Conservation (phyloP, 2,888 invertebrate genomes). For the Platycheirus rosarum region DNA sequence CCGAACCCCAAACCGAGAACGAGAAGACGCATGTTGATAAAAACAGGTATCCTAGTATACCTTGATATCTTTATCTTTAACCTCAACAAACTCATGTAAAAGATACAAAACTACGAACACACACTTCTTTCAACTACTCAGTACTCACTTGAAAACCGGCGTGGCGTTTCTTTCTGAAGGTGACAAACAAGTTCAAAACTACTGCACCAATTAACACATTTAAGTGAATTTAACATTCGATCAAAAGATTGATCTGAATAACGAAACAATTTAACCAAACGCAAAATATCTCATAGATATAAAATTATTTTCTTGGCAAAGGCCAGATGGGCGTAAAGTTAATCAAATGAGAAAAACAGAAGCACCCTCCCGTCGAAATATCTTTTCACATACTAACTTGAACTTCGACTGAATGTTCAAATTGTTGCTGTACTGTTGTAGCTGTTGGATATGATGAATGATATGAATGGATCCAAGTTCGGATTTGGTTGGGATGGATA, state of each 20-base stretch:
- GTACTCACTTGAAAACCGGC: background rate
- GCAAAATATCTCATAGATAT: no score
- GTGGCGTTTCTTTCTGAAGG: conserved; percentile 11
- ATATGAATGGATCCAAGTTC: background rate
- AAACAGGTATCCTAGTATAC: background rate
- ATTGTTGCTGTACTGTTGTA: background rate
- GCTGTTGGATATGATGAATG: background rate
- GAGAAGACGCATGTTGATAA: background rate
- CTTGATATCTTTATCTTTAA: background rate
- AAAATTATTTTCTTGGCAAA: no score
- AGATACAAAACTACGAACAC: conserved; percentile 8
- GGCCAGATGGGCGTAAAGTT: conserved; percentile 8
- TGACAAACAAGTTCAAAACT: conserved; percentile 21
- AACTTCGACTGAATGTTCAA: no score
- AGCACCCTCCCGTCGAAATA: conserved; percentile 30
- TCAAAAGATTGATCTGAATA: background rate
- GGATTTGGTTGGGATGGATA: background rate
- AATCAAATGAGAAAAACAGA: conserved; percentile 9
- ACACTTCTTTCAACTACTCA: conserved; percentile 28
- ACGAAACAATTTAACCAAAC: background rate
- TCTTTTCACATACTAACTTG: conserved; percentile 33
- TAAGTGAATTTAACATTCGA: conserved; percentile 50
- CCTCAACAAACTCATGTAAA: conserved; percentile 28
- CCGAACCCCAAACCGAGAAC: background rate
- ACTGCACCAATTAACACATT: conserved; percentile 13